Evolutionary conservation across 2,888 invertebrate species (phyloP).

Genomic region (Halocaridina rubra): DNA sequence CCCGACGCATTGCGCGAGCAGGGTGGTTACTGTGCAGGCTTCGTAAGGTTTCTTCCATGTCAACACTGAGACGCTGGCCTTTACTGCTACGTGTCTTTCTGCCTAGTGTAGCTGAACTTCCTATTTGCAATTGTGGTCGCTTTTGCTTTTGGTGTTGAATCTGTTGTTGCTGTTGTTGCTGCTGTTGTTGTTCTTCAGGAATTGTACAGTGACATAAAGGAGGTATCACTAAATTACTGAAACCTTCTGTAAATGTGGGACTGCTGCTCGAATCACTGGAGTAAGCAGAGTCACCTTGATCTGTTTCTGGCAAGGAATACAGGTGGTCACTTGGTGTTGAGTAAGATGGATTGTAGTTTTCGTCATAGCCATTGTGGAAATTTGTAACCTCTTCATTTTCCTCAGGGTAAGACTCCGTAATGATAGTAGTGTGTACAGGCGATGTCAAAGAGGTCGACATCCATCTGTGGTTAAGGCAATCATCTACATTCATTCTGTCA

Average conservation of each 20-base stretch:
- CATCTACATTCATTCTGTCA: constrained; percentile 58
- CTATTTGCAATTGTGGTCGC: constrained; percentile 25
- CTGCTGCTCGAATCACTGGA: constrained; percentile 61
- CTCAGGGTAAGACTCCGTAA: constrained; percentile 24
- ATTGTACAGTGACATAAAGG: constrained; percentile 60
- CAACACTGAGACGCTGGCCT: constrained; percentile 45
- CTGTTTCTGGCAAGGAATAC: constrained; percentile 53
- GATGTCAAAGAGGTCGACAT: constrained; percentile 33
- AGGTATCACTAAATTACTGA: constrained; percentile 43
- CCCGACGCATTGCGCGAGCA: constrained; percentile 40
- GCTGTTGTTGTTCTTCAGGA: constrained; percentile 54
- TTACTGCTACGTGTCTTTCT: constrained; percentile 18
- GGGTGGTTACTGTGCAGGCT: constrained; percentile 36
- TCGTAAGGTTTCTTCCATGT: constrained; percentile 56
- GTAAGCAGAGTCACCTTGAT: constrained; percentile 55
- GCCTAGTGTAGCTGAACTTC: background rate
- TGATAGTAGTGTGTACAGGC: constrained; percentile 10
- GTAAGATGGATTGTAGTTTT: constrained; percentile 7
- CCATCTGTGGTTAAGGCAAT: constrained; percentile 58
- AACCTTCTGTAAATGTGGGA: constrained; percentile 50
- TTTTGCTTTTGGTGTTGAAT: constrained; percentile 36
- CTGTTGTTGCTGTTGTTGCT: constrained; percentile 16
- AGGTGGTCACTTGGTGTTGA: constrained; percentile 34
- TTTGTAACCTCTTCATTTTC: constrained; percentile 30
- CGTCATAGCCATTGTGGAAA: constrained; percentile 19